A percentile compares a stretch with the other conserved stretches of the same genome.
Conservation (phyloP, 2,888 invertebrate species). For the Tetheella fluctuosa region DNA sequence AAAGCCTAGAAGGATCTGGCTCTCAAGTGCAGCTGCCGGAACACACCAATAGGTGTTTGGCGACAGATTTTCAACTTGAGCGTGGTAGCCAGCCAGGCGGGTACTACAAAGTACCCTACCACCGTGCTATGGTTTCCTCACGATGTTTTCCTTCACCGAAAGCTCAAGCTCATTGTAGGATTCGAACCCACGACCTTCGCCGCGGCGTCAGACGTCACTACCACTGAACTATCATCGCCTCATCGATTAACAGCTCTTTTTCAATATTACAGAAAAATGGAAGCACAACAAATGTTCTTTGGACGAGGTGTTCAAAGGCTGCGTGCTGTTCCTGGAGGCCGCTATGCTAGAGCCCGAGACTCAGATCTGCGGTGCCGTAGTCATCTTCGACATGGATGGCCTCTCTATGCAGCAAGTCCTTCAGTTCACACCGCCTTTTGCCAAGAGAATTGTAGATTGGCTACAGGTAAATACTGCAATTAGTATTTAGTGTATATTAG, state of each 20-base stretch:
- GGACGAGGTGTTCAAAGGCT: conserved; percentile 93
- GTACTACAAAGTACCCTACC: too few species aligned
- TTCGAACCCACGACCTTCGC: too few species aligned
- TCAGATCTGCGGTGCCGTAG: conserved; percentile 90
- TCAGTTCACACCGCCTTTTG: conserved; percentile 94
- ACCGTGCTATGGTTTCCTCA: too few species aligned
- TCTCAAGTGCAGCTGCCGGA: too few species aligned
- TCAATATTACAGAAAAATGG: conserved; percentile 87
- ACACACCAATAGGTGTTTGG: too few species aligned
- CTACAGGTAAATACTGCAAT: conserved; percentile 84
- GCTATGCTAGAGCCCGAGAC: conserved; percentile 92
- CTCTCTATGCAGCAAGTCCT: conserved; percentile 91
- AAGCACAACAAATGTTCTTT: conserved; percentile 90
- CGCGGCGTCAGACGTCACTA: too few species aligned
- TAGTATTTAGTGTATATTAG: not conserved
- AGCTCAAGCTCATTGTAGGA: too few species aligned
- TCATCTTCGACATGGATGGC: conserved; percentile 94
- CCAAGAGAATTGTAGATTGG: conserved; percentile 93
- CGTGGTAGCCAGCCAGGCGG: too few species aligned
- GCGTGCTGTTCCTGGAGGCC: conserved; percentile 91
- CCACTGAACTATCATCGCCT: too few species aligned
- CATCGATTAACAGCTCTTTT: not conserved
- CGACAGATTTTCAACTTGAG: too few species aligned
- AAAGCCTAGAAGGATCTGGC: too few species aligned
- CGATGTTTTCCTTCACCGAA: too few species aligned